Base-by-base conservation (phyloP, 1,140 invertebrate genomes). In the Magallana angulata region DNA sequence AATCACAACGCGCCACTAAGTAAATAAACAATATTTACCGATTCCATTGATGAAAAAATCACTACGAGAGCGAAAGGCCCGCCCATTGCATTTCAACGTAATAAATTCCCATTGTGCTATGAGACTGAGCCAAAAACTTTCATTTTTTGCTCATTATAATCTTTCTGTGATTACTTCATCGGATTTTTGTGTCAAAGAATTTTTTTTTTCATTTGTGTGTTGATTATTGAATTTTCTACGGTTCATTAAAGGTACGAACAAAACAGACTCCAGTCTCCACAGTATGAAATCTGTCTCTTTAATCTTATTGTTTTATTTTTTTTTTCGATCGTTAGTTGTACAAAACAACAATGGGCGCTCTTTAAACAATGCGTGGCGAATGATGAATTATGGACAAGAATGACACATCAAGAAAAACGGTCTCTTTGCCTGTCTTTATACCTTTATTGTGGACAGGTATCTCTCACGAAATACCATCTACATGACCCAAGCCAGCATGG, bases 11-110 rank as follows among this genome's bases (percentile, higher is more conserved):
- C 68, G 24, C 24, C 12, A 12, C 12, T 76, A 76, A 76, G 68
- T 76, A 76, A 76, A 76, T 76, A 76, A 76, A 76, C 68, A 76
- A 76, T 76, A 76, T 76, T 76, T 76, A 76, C 68, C 68, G 30
- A 76, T 76, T 76, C 36, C 68, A 76, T 76, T 76, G 68, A 76
- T 76, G 68, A 76, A 76, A 71, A 64, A 76, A 76, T 76, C 68
- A 76, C 30, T 24, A 24, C 68, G 18, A 30, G 68, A 76, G 68
- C 68, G 24, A 9, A 8, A 5, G 68, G 30, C 36, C 68, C 68
- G 68, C 68, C 68, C 30, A 76, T 76, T 9, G 9, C 24, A 76
- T 76, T 76, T 30, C n/a, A 76, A 76, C 68, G 68, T 76, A 76
- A 76, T 30, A 48, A 64, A 64, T 7, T n/a, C 8, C 24, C 24